These are phyloP conservation scores for Neomicropteryx cornuta DNA, from an alignment of 1,140 invertebrate species.

Conservation along the genomic window DNA sequence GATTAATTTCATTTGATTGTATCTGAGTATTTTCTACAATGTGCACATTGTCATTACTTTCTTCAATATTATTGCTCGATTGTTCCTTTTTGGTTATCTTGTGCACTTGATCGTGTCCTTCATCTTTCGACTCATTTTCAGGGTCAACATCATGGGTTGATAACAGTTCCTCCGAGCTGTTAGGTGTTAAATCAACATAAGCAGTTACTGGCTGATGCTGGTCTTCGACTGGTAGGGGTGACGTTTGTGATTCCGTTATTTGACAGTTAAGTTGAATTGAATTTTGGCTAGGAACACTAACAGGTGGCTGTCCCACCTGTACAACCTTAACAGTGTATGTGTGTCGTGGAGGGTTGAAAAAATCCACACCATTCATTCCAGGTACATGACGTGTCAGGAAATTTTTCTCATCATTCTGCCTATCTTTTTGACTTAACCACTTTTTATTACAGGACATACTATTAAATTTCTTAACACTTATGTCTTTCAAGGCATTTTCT, in stretches of 20 bases:
- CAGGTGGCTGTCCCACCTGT: constrained; percentile 35
- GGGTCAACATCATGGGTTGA: constrained; percentile 16
- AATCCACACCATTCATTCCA: constrained; percentile 21
- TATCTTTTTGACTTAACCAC: background rate
- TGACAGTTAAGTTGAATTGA: constrained; percentile 33
- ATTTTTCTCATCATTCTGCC: background rate
- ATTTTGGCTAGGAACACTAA: constrained; percentile 34
- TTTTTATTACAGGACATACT: background rate
- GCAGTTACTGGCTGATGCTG: constrained; percentile 15
- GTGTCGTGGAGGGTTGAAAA: constrained; percentile 20
- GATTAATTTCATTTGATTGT: too few species aligned
- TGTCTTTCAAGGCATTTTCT: background rate
- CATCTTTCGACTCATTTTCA: constrained; percentile 20
- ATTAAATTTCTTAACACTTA: background rate
- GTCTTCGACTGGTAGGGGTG: constrained; percentile 28
- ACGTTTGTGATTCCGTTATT: constrained; percentile 30
- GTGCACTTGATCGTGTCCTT: constrained; percentile 24
- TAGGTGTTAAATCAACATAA: constrained; percentile 8
- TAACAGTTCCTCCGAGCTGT: constrained; percentile 18
- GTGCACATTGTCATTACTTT: too few species aligned
- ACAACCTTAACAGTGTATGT: constrained; percentile 30
- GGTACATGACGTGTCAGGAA: constrained; percentile 12
- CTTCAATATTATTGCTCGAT: too few species aligned
- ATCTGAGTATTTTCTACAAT: too few species aligned
- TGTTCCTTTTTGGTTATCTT: too few species aligned